Percentiles rank a stretch among this genome's conserved stretches.
These are phyloP conservation scores for Tetheella fluctuosa DNA, from an alignment of 2,888 invertebrate species.

Conservation along the genomic window DNA sequence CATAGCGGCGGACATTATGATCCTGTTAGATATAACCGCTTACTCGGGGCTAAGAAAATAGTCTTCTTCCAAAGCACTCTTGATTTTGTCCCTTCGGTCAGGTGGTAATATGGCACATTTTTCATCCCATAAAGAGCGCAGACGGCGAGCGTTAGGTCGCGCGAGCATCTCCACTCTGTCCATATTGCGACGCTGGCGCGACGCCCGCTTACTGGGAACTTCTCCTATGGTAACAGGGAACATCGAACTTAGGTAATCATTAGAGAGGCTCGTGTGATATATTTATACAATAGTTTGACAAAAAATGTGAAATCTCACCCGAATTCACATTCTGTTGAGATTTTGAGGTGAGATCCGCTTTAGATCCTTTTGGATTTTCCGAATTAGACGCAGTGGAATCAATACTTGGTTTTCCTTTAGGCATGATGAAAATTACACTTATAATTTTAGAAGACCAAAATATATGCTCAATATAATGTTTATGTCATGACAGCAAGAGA, in stretches of 20 bases:
- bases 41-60: constrained; percentile 81
- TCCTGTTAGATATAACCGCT: constrained; percentile 14
- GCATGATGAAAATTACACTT: constrained; percentile 38
- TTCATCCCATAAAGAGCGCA: constrained; percentile 81
- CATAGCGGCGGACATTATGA: no score
- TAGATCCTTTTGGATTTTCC: constrained; percentile 35
- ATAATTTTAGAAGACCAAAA: constrained; percentile 28
- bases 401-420: constrained; percentile 32
- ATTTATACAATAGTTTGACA: neutral
- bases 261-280: neutral
- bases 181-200: constrained; percentile 57
- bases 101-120: constrained; percentile 75
- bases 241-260: neutral
- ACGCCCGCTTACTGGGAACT: constrained; percentile 30
- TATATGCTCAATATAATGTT: neutral
- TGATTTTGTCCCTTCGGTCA: constrained; percentile 79
- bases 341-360: constrained; percentile 34
- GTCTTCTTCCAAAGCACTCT: constrained; percentile 82
- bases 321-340: constrained; percentile 51
- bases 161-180: constrained; percentile 81
- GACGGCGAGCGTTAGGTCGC: constrained; percentile 75
- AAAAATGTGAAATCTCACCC: constrained; percentile 27
- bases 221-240: constrained; percentile 14
- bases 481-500: neutral
- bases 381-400: constrained; percentile 28